Evolutionary conservation across 92 coral and sea anemone species (phyloP).

Genomic region (Umimayanthus chanpuru): DNA sequence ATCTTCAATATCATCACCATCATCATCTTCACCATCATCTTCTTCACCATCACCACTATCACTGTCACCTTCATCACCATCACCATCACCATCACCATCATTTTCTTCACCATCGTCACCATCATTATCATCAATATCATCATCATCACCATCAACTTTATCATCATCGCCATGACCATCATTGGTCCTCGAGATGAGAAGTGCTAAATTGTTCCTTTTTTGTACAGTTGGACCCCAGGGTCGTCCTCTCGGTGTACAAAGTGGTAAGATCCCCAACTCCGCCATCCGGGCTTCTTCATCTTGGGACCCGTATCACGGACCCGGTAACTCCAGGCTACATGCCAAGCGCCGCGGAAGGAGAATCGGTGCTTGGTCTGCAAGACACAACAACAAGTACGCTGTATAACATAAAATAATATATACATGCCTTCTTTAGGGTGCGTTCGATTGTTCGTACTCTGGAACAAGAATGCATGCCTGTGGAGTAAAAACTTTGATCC

Average conservation of each 20-base stretch:
- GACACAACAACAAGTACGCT: conserved; percentile 61
- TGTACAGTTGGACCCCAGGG: conserved; percentile 64
- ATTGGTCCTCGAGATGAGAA: background rate
- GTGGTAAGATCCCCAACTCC: conserved; percentile 72
- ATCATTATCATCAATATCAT: background rate
- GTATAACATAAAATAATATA: no score
- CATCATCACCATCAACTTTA: background rate
- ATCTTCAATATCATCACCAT: background rate
- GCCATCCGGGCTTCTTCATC: conserved; percentile 70
- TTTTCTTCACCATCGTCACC: background rate
- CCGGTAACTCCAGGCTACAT: conserved; percentile 83
- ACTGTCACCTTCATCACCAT: background rate
- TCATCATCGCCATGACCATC: background rate
- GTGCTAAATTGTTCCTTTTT: background rate
- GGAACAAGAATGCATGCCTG: no score
- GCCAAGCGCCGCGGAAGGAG: conserved; percentile 57
- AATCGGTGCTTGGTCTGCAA: conserved; percentile 85
- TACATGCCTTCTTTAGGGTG: background rate
- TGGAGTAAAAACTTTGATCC: no score
- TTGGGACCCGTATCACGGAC: conserved; percentile 72
- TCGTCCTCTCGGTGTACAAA: conserved; percentile 72
- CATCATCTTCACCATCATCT: background rate
- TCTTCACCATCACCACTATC: background rate
- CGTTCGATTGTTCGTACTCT: no score
- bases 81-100: background rate